Evolutionary conservation across 2,113 vertebrate species (phyloP), one percentile per base, ranked within the genome.

Genomic region (Sinocyclocheilus maitianheensis): DNA sequence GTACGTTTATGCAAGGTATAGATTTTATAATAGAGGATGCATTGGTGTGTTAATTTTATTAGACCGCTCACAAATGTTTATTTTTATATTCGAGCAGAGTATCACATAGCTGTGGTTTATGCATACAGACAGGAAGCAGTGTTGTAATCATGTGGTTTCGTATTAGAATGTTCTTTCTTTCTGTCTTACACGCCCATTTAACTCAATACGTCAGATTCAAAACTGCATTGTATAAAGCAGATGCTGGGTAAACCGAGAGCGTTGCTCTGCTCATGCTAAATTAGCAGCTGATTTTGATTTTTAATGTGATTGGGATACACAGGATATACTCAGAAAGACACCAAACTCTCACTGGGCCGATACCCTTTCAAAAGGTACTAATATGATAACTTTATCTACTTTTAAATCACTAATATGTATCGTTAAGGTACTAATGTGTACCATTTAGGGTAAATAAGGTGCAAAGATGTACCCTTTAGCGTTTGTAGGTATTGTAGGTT

Each of bases 121-220:
- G 85, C 90, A 93, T 89, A 85, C 83, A 91, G 91, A 91, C 93
- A 95, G 95, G 95, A 96, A 94, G 94, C 94, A 93, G 93, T 94
- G 94, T 94, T 93, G 93, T 90, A 92, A 90, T 90, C 83, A 81
- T 95, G 95, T 91, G 94, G 95, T 95, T 94, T 95, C 92, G 92
- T 94, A 94, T 94, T 94, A 93, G 89, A 90, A 65, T 83, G 71
- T 69, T 74, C 85, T 88, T 84, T 86, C 87, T 87, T 55, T 87
- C 89, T 90, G 90, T 89, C 81, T 53, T 20, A 60, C 58, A 16
- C 60, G 1, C 43, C 26, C 43, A 30, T 63, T 65, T 81, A 81
- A 65, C 43, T 81, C 60, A 65, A 20, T 1, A 1, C 2, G 46
- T 63, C n/a, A 24, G 7, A 65, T 18, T 9, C 58, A 63, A 67